Percentiles rank a stretch among this genome's conserved stretches.
These are phyloP conservation scores for Syndactyla subalaris DNA, from an alignment of 2,797 vertebrate genomes.

Conservation along the genomic window DNA sequence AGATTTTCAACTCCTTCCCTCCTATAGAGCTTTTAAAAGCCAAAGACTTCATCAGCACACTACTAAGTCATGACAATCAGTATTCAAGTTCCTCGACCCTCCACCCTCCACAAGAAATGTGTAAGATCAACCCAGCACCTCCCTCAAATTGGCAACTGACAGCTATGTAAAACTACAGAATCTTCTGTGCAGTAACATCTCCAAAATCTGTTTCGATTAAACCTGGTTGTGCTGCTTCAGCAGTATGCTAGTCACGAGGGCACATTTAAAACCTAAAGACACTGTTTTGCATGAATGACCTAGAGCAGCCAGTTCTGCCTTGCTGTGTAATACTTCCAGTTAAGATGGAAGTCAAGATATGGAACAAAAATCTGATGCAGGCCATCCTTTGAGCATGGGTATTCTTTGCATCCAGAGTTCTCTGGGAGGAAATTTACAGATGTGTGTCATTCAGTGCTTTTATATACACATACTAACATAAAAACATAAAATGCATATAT, in stretches of 20 bases:
- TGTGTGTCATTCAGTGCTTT: not conserved
- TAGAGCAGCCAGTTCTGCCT: not conserved
- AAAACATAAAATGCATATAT: not conserved
- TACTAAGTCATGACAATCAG: not conserved
- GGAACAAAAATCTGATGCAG: not conserved
- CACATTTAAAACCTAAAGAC: slow-evolving; percentile 5
- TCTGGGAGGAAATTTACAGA: not conserved
- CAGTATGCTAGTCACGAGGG: not conserved
- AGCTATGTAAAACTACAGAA: not conserved
- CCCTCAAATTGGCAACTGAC: not conserved
- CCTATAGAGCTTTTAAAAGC: not conserved
- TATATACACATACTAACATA: not conserved
- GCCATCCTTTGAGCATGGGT: not conserved
- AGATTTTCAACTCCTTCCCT: not conserved
- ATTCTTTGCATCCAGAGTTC: not conserved
- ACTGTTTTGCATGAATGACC: not conserved
- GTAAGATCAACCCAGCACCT: not conserved
- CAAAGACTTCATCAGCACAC: not conserved
- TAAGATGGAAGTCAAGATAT: not conserved
- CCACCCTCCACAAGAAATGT: not conserved
- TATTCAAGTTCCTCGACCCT: not conserved
- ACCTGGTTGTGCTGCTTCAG: not conserved
- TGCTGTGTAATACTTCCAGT: not conserved
- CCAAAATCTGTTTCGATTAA: not conserved
- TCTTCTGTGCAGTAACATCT: not conserved